Base-by-base conservation (phyloP, 2,888 invertebrate species). In the Trisateles emortualis region DNA sequence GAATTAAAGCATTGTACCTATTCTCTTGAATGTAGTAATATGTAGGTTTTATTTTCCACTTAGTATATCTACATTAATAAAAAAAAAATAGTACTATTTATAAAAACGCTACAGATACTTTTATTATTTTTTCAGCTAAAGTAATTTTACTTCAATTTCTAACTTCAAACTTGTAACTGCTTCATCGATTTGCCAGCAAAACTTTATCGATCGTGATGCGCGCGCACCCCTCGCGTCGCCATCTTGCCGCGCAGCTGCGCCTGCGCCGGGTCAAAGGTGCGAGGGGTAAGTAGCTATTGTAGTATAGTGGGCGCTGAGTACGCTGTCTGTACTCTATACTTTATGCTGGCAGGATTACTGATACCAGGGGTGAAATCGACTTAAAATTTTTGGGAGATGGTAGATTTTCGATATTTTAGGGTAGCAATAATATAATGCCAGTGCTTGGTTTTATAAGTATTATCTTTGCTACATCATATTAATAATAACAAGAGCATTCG, bases 211-310 rank as follows among this genome's bases (percentile, higher is more conserved):
- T 89, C 88, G 84, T 70, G 78, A 76, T 76, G 78, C 54, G 61
- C 82, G 64, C 81, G 52, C 82, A 79, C 84, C 88, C 88, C 87
- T 84, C 78, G 75, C 76, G 75, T 72, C 72, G 81, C 84, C 83
- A 87, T 87, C 88, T 87, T 88, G 62, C 49, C 58, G 68, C 73
- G 88, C 91, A 92, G 91, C 91, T 91, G 90, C 90, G 79, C 85
- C 58, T 51, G 84, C 89, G 90, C 88, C 72, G 87, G 88, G 90
- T 88, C 90, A 88, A 87, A 90, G 90, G 90, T 88, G 87, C 69
- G 75, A 74, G 81, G 78, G 79, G 82, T 78, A 84, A 81, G 81
- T 76, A 80, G 79, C 78, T 80, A 77, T 84, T 83, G 80, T 82
- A 72, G 70, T 79, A 74, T 83, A 79, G 87, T 84, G 81, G 83